A percentile compares a stretch with the other conserved stretches of the same genome.
Conservation (phyloP, 2,888 invertebrate genomes). For the Timema podura region DNA sequence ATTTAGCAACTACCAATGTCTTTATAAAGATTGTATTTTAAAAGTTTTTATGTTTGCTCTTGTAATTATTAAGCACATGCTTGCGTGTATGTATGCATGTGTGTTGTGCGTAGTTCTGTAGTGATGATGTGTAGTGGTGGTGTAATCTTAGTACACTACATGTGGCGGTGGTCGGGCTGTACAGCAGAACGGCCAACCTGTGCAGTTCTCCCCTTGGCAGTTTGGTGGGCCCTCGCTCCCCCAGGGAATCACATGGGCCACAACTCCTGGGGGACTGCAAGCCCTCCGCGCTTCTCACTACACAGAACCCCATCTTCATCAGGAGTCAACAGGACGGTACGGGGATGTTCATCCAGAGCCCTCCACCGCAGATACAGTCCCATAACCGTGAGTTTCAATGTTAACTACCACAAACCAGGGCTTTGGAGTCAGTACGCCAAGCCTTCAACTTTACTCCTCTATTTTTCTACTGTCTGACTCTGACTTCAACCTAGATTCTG, state of each 20-base stretch:
- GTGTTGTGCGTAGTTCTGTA: too few species aligned
- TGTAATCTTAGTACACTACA: conserved; percentile 42
- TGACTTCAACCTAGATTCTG: too few species aligned
- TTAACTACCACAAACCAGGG: neutral
- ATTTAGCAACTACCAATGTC: too few species aligned
- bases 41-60: too few species aligned
- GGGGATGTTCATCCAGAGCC: conserved; percentile 75
- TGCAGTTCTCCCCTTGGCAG: conserved; percentile 81
- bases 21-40: too few species aligned
- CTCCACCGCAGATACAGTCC: conserved; percentile 62
- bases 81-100: too few species aligned
- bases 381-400: conserved; percentile 57
- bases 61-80: too few species aligned
- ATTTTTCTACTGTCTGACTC: too few species aligned
- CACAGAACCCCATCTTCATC: conserved; percentile 79
- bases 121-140: too few species aligned
- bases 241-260: conserved; percentile 67
- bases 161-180: conserved; percentile 39
- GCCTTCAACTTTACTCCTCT: too few species aligned
- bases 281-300: conserved; percentile 55
- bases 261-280: conserved; percentile 47
- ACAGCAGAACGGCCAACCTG: conserved; percentile 42
- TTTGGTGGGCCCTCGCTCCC: conserved; percentile 62
- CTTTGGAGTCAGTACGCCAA: too few species aligned
- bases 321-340: conserved; percentile 70